A percentile compares a stretch with the other conserved stretches of the same genome.
Evolutionary conservation across 37 sponge, comb jelly and placozoan genomes (phyloP).

Genomic region (Tethya wilhelma): DNA sequence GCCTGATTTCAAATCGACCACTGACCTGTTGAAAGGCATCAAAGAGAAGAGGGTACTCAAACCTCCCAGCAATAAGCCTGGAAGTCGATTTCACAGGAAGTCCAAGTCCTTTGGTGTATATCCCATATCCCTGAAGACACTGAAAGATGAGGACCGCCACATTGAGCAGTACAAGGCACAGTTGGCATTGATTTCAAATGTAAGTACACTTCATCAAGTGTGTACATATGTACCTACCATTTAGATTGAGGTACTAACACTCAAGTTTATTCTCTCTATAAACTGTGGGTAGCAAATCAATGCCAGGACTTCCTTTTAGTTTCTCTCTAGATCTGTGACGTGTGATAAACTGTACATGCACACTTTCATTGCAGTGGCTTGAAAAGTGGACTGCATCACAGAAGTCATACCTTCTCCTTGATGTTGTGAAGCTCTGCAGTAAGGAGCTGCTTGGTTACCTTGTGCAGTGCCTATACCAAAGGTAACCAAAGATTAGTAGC

Average conservation of each 20-base stretch:
- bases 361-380: constrained; percentile 52
- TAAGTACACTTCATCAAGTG: neutral
- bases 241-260: too few species aligned
- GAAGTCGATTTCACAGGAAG: neutral
- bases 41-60: neutral
- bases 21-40: constrained; percentile 12
- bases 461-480: constrained; percentile 79
- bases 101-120: neutral
- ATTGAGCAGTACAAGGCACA: constrained; percentile 65
- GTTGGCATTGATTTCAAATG: constrained; percentile 46
- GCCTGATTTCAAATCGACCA: constrained; percentile 38
- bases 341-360: neutral
- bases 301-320: neutral
- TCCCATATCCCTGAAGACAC: neutral
- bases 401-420: constrained; percentile 42
- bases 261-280: neutral
- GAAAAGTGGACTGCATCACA: constrained; percentile 33
- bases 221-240: neutral
- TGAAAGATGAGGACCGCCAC: neutral
- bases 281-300: neutral
- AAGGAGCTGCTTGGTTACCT: constrained; percentile 71
- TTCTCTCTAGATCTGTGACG: neutral
- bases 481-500: constrained; percentile 19
- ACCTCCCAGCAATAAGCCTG: constrained; percentile 3
- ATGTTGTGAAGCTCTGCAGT: constrained; percentile 73